These are phyloP conservation scores for Chiroxiphia lanceolata DNA, from an alignment of 2,797 vertebrate genomes.

Conservation along the genomic window DNA sequence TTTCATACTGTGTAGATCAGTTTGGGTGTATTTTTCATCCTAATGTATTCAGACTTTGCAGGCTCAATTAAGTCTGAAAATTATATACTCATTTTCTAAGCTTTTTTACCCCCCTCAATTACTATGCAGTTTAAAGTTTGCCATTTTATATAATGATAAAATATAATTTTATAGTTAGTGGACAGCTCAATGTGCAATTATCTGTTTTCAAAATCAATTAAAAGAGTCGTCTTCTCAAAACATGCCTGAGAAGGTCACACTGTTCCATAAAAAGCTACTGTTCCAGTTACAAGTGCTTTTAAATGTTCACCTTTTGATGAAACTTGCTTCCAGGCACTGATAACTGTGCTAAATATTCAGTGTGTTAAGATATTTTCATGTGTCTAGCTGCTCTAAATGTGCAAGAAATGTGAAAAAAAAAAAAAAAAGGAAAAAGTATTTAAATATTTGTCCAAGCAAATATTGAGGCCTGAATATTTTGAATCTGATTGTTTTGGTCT, in stretches of 20 bases:
- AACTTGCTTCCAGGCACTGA: neutral
- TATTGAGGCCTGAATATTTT: neutral
- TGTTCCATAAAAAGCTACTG: neutral
- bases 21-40: neutral
- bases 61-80: neutral
- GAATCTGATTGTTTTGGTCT: neutral
- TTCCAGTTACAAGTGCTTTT: neutral
- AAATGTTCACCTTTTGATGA: neutral
- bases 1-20: neutral
- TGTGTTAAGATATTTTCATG: neutral
- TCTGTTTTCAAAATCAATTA: neutral
- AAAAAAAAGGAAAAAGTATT: neutral
- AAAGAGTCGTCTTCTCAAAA: neutral
- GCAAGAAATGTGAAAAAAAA: neutral
- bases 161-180: neutral
- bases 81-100: neutral
- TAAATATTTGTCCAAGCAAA: neutral
- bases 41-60: neutral
- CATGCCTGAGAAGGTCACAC: neutral
- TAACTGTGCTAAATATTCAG: neutral
- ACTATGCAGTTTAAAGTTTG: neutral
- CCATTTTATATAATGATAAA: neutral
- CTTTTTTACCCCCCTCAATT: fast-evolving
- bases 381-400: neutral
- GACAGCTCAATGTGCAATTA: neutral